These are phyloP conservation scores for Isurus oxyrinchus DNA, from an alignment of 2,113 vertebrate species.

Conservation along the genomic window DNA sequence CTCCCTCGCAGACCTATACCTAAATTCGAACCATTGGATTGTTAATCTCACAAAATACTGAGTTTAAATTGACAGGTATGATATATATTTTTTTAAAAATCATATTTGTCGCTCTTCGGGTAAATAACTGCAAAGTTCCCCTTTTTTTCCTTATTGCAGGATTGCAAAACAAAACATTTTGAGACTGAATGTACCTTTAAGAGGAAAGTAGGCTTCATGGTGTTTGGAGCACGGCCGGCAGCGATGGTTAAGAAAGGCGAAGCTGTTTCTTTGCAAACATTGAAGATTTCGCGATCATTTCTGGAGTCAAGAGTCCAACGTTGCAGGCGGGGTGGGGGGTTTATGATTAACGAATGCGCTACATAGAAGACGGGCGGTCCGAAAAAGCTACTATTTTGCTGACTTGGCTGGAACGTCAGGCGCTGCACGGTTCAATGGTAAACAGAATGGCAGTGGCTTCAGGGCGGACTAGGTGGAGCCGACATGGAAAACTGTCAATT, in stretches of 20 bases:
- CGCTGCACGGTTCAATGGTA: not conserved
- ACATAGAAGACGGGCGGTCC: not conserved
- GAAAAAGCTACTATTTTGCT: not conserved
- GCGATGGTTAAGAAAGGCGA: too few relatives aligned
- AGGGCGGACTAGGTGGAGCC: not conserved
- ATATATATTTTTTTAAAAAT: not conserved
- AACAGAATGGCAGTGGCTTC: not conserved
- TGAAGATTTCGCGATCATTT: not conserved
- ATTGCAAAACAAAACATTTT: not conserved
- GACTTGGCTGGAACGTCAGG: constrained; percentile 1
- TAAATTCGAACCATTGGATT: not conserved
- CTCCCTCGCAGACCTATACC: not conserved
- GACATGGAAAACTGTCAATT: too few relatives aligned
- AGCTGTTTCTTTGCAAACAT: not conserved
- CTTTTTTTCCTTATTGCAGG: not conserved
- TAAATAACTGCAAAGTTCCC: not conserved
- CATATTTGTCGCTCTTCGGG: not conserved
- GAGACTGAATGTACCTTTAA: not conserved
- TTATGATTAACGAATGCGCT: constrained; percentile 44
- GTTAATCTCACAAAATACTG: not conserved
- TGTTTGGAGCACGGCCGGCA: not conserved
- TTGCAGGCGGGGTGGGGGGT: not conserved
- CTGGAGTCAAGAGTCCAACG: constrained; percentile 43
- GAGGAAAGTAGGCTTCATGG: not conserved
- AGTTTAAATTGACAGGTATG: not conserved